Conservation (phyloP, 2,888 invertebrate species). For the Drosophila pseudotalamancana region DNA sequence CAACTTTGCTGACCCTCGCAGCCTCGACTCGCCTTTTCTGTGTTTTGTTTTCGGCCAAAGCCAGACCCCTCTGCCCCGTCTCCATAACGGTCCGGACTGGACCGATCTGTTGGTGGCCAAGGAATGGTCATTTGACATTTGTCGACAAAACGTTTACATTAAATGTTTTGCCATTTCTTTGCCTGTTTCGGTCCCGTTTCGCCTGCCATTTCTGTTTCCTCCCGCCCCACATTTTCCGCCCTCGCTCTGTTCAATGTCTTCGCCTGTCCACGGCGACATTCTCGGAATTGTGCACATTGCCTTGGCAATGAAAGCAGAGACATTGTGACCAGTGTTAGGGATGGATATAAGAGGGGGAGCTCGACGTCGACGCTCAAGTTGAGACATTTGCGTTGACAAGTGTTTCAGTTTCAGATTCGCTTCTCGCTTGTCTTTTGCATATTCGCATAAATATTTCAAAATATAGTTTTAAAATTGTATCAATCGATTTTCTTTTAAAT, state of each 20-base stretch:
- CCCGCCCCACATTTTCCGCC: conserved; percentile 9
- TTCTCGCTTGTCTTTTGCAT: not conserved
- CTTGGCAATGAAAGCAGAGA: conserved; percentile 34
- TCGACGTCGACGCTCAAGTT: conserved; percentile 52
- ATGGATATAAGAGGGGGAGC: not conserved
- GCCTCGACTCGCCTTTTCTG: conserved; percentile 53
- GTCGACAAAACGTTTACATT: conserved; percentile 80
- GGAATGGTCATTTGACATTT: conserved; percentile 78
- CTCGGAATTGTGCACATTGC: conserved; percentile 69
- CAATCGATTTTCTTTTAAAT: not conserved
- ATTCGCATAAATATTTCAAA: not conserved
- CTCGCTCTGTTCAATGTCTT: conserved; percentile 45
- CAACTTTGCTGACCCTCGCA: conserved; percentile 3
- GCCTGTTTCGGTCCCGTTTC: conserved; percentile 43
- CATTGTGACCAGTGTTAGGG: conserved; percentile 25
- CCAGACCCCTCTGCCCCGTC: too few species aligned
- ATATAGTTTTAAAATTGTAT: not conserved
- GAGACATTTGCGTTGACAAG: conserved; percentile 78
- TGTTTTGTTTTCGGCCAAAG: conserved; percentile 34
- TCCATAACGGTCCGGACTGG: too few species aligned
- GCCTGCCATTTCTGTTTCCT: conserved; percentile 11
- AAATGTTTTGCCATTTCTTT: conserved; percentile 73
- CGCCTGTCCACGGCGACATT: conserved; percentile 64
- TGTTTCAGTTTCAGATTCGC: conserved; percentile 33
- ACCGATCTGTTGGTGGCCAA: conserved; percentile 7